These are phyloP conservation scores for Phodopus roborovskii DNA, from an alignment of 2,113 vertebrate genomes.

Conservation along the genomic window DNA sequence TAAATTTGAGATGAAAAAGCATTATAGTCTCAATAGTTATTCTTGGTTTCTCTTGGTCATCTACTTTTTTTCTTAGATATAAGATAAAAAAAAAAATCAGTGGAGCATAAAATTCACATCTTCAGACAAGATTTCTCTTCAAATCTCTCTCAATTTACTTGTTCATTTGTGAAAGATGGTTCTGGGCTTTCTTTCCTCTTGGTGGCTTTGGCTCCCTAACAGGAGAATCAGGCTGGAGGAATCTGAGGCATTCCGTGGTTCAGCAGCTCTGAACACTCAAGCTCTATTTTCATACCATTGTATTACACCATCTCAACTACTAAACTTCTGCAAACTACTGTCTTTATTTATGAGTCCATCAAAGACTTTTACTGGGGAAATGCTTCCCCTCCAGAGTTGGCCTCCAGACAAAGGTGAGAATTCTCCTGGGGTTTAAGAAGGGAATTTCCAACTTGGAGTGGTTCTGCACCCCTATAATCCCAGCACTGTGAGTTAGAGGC, in stretches of 20 bases:
- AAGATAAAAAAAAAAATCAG: not conserved
- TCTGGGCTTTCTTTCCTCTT: not conserved
- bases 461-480: not conserved
- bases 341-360: not conserved
- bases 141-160: conserved; percentile 18
- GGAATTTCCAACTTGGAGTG: not conserved
- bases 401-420: not conserved
- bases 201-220: conserved; percentile 48
- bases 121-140: not conserved
- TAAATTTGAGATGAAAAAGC: conserved; percentile 45
- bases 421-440: conserved; percentile 38
- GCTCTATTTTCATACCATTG: conserved; percentile 27
- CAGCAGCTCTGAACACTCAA: not conserved
- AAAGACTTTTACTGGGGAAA: conserved; percentile 19
- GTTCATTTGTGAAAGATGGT: conserved; percentile 12
- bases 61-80: not conserved
- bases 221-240: conserved; percentile 53
- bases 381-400: not conserved
- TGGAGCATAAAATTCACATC: not conserved
- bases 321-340: not conserved
- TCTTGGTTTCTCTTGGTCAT: not conserved
- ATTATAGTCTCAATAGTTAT: not conserved
- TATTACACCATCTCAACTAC: not conserved
- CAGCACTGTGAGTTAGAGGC: not conserved
- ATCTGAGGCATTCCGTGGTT: conserved; percentile 41